Percentiles rank a stretch among this genome's conserved stretches.
Conservation (phyloP, 2,113 vertebrate species). For the Drymodes brunneopygia region DNA sequence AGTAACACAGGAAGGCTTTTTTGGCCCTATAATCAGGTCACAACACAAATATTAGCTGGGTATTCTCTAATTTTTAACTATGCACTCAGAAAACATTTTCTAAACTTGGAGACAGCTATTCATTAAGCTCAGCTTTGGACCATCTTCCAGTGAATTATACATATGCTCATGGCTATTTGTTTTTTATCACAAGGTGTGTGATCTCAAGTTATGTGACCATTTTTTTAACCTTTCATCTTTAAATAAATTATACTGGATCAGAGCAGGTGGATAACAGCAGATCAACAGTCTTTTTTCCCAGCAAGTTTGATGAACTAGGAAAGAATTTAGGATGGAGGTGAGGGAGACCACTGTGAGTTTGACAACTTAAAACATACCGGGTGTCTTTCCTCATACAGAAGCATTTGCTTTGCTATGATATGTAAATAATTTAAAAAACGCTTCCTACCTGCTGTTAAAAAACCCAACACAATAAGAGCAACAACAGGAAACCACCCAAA, state of each 20-base stretch:
- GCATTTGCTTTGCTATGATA: not conserved
- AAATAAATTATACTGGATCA: not conserved
- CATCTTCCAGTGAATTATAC: not conserved
- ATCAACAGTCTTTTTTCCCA: not conserved
- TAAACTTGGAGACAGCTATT: not conserved
- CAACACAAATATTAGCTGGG: not conserved
- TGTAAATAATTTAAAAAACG: constrained; percentile 16
- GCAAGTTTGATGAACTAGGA: not conserved
- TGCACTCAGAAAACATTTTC: not conserved
- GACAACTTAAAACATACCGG: not conserved
- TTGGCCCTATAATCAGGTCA: not conserved
- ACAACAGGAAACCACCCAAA: not conserved
- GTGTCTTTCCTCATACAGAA: not conserved
- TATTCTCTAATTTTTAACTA: not conserved
- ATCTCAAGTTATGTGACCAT: not conserved
- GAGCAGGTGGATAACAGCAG: not conserved
- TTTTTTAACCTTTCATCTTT: not conserved
- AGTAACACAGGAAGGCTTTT: not conserved
- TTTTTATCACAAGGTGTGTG: not conserved
- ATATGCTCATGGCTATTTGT: not conserved
- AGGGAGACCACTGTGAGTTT: accelerated
- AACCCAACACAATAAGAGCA: not conserved
- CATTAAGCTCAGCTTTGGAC: not conserved
- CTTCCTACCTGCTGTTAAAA: not conserved
- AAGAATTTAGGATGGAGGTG: not conserved